A percentile compares a stretch with the other conserved stretches of the same genome.
Evolutionary conservation across 2,113 vertebrate genomes (phyloP).

Genomic region (Phrynocephalus versicolor): DNA sequence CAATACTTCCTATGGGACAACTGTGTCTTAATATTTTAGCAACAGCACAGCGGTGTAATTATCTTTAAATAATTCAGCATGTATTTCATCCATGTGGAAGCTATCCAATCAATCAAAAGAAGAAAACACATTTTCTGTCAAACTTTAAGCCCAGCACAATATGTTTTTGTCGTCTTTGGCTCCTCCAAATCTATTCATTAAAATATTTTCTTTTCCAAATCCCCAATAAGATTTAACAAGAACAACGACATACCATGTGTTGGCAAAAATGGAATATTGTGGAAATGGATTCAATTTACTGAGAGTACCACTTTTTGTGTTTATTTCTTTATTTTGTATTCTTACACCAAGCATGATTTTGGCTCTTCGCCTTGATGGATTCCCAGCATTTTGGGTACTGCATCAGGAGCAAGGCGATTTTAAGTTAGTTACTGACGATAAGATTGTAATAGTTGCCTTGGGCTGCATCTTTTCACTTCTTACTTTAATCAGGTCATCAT

Average conservation of each 20-base stretch:
- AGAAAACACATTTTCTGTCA: slow-evolving; percentile 57
- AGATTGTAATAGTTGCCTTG: slow-evolving; percentile 31
- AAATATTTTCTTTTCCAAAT: slow-evolving; percentile 56
- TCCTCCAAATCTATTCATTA: slow-evolving; percentile 57
- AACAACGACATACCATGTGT: background rate
- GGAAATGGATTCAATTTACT: background rate
- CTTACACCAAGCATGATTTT: background rate
- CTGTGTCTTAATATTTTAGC: slow-evolving; percentile 78
- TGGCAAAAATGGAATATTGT: slow-evolving; percentile 13
- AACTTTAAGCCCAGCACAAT: slow-evolving; percentile 55
- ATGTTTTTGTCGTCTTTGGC: slow-evolving; percentile 62
- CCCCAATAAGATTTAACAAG: slow-evolving; percentile 29
- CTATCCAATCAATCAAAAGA: slow-evolving; percentile 70
- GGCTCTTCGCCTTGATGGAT: background rate
- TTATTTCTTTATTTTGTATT: background rate
- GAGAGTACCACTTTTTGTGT: background rate
- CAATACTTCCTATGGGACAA: slow-evolving; percentile 73
- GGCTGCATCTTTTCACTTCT: slow-evolving; percentile 27
- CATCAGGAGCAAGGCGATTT: slow-evolving; percentile 26
- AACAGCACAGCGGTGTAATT: slow-evolving; percentile 73
- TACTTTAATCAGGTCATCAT: slow-evolving; percentile 34
- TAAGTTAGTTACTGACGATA: slow-evolving; percentile 34
- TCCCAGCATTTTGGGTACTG: background rate
- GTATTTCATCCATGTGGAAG: slow-evolving; percentile 74
- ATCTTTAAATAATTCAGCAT: slow-evolving; percentile 80